A percentile compares a stretch with the other conserved stretches of the same genome.
Conservation (phyloP, 37 sponge, comb jelly and placozoan genomes). For the Trichoplax adhaerens region DNA sequence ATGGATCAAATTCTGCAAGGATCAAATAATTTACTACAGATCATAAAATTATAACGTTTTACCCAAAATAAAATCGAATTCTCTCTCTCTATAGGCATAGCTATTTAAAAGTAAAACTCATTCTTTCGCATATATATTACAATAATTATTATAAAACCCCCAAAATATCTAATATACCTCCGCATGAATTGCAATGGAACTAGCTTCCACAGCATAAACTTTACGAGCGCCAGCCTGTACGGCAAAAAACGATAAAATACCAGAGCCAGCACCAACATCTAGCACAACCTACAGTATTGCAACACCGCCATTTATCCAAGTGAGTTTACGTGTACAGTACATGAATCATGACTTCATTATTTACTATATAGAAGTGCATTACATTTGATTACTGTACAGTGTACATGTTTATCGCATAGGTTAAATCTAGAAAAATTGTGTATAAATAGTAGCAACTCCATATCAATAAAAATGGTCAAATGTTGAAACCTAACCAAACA, state of each 20-base stretch:
- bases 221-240: constrained; percentile 71
- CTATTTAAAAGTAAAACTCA: too few species aligned
- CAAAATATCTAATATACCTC: not conserved
- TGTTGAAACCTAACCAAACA: not conserved
- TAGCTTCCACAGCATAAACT: constrained; percentile 86
- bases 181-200: constrained; percentile 58
- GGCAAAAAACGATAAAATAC: constrained; percentile 91
- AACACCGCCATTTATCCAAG: too few species aligned
- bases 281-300: constrained; percentile 46
- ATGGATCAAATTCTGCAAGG: constrained; percentile 15
- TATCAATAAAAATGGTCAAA: not conserved
- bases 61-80: too few species aligned
- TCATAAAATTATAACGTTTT: too few species aligned
- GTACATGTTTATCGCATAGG: not conserved
- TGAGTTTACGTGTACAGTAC: not conserved
- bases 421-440: not conserved
- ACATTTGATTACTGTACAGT: not conserved
- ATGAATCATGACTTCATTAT: not conserved
- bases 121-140: too few species aligned
- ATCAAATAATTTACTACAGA: too few species aligned
- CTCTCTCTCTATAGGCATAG: too few species aligned
- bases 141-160: not conserved
- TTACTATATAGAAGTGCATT: not conserved
- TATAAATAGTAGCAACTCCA: not conserved
- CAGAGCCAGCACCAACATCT: constrained; percentile 92